These are phyloP conservation scores for Coleophora deauratella DNA, from an alignment of 2,888 invertebrate genomes.

Conservation along the genomic window DNA sequence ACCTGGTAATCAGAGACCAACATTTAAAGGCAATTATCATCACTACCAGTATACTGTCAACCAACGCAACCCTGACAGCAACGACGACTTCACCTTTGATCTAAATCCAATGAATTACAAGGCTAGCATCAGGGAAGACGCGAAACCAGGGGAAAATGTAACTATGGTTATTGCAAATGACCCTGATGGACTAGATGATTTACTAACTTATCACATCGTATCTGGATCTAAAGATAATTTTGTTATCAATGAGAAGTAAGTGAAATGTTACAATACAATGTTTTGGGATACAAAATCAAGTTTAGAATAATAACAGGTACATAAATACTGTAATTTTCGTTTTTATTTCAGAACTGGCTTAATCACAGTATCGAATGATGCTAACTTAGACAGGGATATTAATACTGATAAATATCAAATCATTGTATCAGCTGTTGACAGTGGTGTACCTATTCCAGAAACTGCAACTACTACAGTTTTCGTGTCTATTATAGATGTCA, in stretches of 20 bases:
- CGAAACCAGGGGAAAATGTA: conserved; percentile 79
- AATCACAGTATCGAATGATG: conserved; percentile 82
- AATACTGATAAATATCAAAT: conserved; percentile 81
- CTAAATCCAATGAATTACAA: conserved; percentile 82
- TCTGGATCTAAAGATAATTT: conserved; percentile 86
- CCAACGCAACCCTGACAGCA: conserved; percentile 40
- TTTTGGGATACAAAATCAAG: conserved; percentile 9
- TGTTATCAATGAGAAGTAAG: conserved; percentile 80
- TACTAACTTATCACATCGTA: conserved; percentile 80
- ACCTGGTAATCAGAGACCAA: conserved; percentile 85
- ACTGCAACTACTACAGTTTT: conserved; percentile 85
- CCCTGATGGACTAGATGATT: conserved; percentile 83
- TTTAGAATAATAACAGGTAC: conserved; percentile 1
- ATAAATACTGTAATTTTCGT: too few species aligned
- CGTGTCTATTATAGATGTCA: conserved; percentile 82
- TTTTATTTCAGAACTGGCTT: conserved; percentile 74
- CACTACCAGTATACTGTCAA: conserved; percentile 62
- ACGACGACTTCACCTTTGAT: conserved; percentile 62
- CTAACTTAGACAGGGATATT: conserved; percentile 79
- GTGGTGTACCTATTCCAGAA: conserved; percentile 82
- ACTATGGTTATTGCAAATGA: conserved; percentile 83
- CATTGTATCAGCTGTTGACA: conserved; percentile 83
- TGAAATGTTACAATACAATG: conserved; percentile 4
- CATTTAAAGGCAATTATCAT: conserved; percentile 83
- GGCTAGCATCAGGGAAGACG: conserved; percentile 81